phyloP scores from a whole-genome alignment of 2,888 invertebrate genomes.

The Campopleginae sp. region DNA sequence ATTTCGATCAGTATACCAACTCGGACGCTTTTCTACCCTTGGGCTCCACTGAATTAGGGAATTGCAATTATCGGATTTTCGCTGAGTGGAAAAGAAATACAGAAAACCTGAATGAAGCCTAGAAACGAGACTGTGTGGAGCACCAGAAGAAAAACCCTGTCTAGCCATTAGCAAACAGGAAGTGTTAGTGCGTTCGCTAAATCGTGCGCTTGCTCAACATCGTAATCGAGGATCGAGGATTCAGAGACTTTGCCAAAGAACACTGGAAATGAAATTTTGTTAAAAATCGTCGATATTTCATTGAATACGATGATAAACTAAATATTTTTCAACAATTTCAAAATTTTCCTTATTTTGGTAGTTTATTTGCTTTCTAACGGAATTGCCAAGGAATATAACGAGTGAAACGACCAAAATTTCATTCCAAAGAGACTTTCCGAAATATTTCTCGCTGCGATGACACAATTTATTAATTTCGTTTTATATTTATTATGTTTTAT shows the following conservation, averaged over 20 bases:
- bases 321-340: no score
- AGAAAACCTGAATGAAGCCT: neutral
- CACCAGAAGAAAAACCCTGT: conserved; percentile 14
- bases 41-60: conserved; percentile 64
- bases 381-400: no score
- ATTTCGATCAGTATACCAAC: neutral
- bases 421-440: no score
- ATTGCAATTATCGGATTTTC: conserved; percentile 77
- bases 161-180: neutral
- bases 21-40: conserved; percentile 41
- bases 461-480: no score
- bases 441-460: no score
- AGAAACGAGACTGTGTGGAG: neutral
- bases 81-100: conserved; percentile 20
- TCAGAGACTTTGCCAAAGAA: neutral
- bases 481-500: no score
- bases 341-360: no score
- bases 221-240: conserved; percentile 74
- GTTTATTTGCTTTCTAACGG: no score
- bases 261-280: neutral
- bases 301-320: no score
- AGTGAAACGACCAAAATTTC: no score
- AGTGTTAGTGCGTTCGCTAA: neutral
- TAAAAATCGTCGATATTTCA: no score
- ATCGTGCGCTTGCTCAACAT: conserved; percentile 69